A percentile compares a stretch with the other conserved stretches of the same genome.
phyloP scores from a whole-genome alignment of 2,888 invertebrate genomes.

The Octonoba sinensis region DNA sequence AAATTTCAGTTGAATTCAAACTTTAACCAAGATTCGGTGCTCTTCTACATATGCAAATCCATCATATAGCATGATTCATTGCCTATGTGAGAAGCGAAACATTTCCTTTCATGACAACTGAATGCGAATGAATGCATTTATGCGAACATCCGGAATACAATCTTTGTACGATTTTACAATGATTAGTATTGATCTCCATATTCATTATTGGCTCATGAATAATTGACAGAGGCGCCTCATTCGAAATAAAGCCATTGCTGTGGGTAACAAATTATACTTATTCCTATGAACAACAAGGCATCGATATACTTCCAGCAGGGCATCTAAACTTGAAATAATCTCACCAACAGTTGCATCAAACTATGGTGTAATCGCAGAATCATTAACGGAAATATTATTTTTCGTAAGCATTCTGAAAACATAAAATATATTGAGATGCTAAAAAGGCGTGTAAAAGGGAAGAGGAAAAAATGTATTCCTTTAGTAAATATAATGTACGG shows the following conservation, averaged over 20 bases:
- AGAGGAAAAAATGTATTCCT: neutral
- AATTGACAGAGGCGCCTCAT: neutral
- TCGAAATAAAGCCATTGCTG: too few species aligned
- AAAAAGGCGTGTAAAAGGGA: neutral
- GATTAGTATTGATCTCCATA: conserved; percentile 37
- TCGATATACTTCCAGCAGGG: too few species aligned
- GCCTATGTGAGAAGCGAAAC: neutral
- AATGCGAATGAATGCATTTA: neutral
- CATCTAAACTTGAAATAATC: too few species aligned
- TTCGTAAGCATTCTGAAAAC: neutral
- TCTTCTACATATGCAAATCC: neutral
- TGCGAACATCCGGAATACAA: neutral
- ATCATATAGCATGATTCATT: neutral
- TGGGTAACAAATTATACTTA: too few species aligned
- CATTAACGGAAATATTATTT: too few species aligned
- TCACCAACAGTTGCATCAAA: too few species aligned
- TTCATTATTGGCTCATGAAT: conserved; percentile 36
- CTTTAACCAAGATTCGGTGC: too few species aligned
- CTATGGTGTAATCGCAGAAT: too few species aligned
- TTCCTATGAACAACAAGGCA: too few species aligned
- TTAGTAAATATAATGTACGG: too few species aligned
- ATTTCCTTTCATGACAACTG: conserved; percentile 28
- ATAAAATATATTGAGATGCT: neutral
- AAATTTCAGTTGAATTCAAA: too few species aligned
- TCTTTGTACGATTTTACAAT: conserved; percentile 39